These are phyloP conservation scores for Pogonomyrmex barbatus DNA, from an alignment of 1,140 invertebrate genomes.

Conservation along the genomic window DNA sequence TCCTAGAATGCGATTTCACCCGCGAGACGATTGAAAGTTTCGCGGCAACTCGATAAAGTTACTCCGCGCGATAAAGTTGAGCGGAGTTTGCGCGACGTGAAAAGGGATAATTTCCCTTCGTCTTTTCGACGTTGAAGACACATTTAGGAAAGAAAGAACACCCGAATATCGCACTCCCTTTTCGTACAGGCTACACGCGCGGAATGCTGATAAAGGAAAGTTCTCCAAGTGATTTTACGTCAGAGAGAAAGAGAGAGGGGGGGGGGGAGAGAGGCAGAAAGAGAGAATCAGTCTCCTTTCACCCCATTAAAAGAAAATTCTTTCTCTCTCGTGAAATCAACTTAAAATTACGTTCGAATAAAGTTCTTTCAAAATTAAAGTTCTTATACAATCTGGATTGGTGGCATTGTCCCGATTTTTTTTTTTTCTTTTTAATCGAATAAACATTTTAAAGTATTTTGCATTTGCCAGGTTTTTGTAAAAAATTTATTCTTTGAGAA, in stretches of 20 bases:
- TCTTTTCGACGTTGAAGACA: constrained; percentile 47
- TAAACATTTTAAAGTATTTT: neutral
- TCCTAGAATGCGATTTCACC: constrained; percentile 61
- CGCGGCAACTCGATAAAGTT: constrained; percentile 54
- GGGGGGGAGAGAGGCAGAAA: no score
- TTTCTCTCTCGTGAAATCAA: neutral
- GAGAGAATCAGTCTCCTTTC: neutral
- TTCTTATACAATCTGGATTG: neutral
- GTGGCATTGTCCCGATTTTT: neutral
- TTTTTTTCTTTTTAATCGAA: no score
- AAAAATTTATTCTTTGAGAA: neutral
- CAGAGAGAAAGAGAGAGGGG: no score
- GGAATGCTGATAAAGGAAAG: constrained; percentile 51
- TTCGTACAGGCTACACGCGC: neutral
- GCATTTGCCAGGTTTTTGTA: neutral
- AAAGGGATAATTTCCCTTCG: constrained; percentile 60
- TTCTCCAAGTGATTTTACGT: neutral
- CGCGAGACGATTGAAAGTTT: constrained; percentile 57
- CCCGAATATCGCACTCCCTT: constrained; percentile 17
- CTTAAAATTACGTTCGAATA: neutral
- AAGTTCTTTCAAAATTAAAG: neutral
- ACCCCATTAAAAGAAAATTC: neutral
- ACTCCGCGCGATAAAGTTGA: constrained; percentile 43
- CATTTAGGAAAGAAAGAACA: constrained; percentile 1
- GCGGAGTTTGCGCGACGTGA: constrained; percentile 52